Conservation (phyloP, 2,797 vertebrate species). For the Acipenser ruthenus region DNA sequence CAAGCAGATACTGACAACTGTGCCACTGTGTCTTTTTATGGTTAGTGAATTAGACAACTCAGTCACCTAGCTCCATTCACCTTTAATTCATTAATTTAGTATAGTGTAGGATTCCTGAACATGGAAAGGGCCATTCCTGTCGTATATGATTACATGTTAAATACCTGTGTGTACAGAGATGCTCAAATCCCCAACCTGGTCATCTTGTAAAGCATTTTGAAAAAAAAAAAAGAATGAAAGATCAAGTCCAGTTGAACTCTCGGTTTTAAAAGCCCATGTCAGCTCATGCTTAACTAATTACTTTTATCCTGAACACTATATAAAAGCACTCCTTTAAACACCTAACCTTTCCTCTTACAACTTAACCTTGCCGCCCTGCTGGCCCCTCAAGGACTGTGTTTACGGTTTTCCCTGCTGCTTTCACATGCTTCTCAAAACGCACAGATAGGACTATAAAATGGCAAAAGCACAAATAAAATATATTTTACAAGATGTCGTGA, state of each 20-base stretch:
- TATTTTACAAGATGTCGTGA: constrained; percentile 48
- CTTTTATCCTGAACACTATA: constrained; percentile 74
- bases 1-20: too few species aligned
- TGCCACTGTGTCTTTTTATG: too few species aligned
- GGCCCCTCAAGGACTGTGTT: constrained; percentile 20
- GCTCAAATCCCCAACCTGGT: neutral
- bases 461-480: constrained; percentile 57
- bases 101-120: too few species aligned
- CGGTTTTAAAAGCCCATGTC: constrained; percentile 20
- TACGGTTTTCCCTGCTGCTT: constrained; percentile 20
- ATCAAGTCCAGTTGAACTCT: neutral
- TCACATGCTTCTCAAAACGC: constrained; percentile 36
- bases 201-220: constrained; percentile 1
- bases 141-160: too few species aligned
- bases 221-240: neutral
- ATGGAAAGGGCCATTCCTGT: too few species aligned
- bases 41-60: too few species aligned
- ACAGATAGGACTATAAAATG: constrained; percentile 42
- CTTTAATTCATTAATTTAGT: too few species aligned
- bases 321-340: constrained; percentile 70
- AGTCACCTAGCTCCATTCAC: too few species aligned
- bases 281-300: constrained; percentile 59
- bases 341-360: constrained; percentile 54
- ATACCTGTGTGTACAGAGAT: neutral
- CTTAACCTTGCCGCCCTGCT: constrained; percentile 64